These are phyloP conservation scores for Nycteola revayana DNA, from an alignment of 2,888 invertebrate genomes.

Conservation along the genomic window DNA sequence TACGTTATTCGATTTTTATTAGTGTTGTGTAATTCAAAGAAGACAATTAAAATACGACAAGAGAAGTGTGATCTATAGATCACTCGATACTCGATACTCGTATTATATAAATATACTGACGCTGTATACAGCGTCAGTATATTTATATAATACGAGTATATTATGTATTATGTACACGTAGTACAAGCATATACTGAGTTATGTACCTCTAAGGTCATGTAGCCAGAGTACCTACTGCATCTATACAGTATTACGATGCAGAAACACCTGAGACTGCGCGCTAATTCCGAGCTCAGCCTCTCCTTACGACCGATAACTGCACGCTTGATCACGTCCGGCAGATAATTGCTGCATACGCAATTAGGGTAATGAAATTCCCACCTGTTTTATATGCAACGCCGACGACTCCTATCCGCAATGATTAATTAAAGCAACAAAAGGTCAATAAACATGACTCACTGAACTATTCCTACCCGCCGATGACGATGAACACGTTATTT, in stretches of 20 bases:
- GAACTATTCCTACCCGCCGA: conserved; percentile 46
- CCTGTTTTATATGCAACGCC: conserved; percentile 29
- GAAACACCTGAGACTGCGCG: conserved; percentile 50
- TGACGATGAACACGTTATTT: conserved; percentile 42
- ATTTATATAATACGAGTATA: too few species aligned
- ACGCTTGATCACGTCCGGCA: conserved; percentile 51
- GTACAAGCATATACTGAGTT: too few species aligned
- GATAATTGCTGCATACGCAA: conserved; percentile 64
- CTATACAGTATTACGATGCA: conserved; percentile 29
- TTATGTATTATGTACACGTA: too few species aligned
- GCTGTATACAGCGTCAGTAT: too few species aligned
- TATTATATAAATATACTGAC: too few species aligned
- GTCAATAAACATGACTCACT: conserved; percentile 57
- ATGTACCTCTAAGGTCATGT: too few species aligned
- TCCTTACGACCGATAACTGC: conserved; percentile 52
- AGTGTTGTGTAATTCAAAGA: too few species aligned
- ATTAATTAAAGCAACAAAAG: conserved; percentile 66
- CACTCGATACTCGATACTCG: too few species aligned
- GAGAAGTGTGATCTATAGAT: too few species aligned
- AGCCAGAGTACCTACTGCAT: too few species aligned
- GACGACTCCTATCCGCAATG: conserved; percentile 32
- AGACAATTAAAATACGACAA: too few species aligned
- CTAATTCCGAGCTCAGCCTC: conserved; percentile 46
- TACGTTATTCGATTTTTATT: too few species aligned
- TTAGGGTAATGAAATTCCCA: conserved; percentile 47